phyloP scores from a whole-genome alignment of 2,113 vertebrate species.

The Myocastor coypus region DNA sequence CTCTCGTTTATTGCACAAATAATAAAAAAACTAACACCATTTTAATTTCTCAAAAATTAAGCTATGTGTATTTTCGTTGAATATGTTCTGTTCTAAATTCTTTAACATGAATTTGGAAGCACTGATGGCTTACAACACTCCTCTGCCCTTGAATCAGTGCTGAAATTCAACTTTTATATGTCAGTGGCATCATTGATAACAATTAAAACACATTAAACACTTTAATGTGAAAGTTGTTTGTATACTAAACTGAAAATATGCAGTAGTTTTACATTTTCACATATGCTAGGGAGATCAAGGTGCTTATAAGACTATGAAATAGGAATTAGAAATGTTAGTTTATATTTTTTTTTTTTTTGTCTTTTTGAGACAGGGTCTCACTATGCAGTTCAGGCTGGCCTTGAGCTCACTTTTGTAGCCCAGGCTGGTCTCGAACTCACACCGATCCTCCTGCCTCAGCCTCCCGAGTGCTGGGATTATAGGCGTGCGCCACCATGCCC shows the following conservation, averaged over 20 bases:
- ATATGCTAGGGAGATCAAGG: neutral
- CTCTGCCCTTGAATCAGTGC: conserved; percentile 9
- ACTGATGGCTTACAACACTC: neutral
- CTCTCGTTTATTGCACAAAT: neutral
- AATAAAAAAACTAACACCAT: neutral
- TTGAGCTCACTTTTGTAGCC: no score
- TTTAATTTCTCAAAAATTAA: neutral
- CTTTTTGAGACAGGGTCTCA: no score
- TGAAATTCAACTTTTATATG: neutral
- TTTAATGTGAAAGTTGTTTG: neutral
- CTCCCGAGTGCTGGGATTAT: no score
- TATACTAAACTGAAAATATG: neutral
- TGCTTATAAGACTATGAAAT: neutral
- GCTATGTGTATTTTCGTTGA: neutral
- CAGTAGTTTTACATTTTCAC: neutral
- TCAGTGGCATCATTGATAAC: neutral
- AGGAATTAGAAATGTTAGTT: neutral
- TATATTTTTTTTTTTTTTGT: no score
- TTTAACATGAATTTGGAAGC: conserved; percentile 4
- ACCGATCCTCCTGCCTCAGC: no score
- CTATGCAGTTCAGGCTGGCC: no score
- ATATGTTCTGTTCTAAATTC: conserved; percentile 6
- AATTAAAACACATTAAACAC: neutral
- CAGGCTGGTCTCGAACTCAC: no score
- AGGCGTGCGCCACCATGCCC: no score